phyloP scores from a whole-genome alignment of 2,888 invertebrate genomes.

The Steinernema hermaphroditum region DNA sequence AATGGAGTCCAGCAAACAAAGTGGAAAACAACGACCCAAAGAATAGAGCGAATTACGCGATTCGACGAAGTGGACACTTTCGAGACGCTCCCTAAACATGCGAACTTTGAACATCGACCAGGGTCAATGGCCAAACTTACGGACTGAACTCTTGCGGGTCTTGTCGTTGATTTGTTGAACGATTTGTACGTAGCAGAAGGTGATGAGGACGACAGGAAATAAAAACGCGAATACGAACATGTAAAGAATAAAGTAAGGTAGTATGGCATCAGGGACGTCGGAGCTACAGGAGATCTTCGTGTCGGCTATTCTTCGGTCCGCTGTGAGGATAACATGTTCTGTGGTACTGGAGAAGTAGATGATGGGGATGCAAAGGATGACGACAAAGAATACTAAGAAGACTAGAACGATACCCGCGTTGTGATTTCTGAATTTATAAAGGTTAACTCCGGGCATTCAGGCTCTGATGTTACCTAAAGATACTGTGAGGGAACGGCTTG shows the following conservation, averaged over 20 bases:
- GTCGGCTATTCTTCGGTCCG: neutral
- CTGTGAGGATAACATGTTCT: neutral
- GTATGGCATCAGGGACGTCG: conserved; percentile 43
- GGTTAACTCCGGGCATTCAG: neutral
- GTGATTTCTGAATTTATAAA: neutral
- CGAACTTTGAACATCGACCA: neutral
- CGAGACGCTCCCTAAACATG: neutral
- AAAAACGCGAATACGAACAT: conserved; percentile 53
- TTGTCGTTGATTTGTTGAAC: conserved; percentile 45
- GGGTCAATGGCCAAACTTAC: neutral
- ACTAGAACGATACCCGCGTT: neutral
- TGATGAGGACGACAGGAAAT: conserved; percentile 45
- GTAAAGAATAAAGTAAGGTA: conserved; percentile 45
- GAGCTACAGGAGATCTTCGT: conserved; percentile 36
- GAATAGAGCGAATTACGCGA: conserved; percentile 43
- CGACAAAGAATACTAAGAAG: conserved; percentile 10
- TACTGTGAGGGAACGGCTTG: conserved; percentile 39
- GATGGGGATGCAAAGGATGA: conserved; percentile 46
- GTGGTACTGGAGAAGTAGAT: conserved; percentile 48
- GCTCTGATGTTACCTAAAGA: neutral
- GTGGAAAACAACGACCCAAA: conserved; percentile 42
- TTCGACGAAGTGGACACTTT: neutral
- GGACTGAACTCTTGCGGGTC: conserved; percentile 33
- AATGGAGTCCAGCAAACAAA: conserved; percentile 44
- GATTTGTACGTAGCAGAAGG: conserved; percentile 48